Base-by-base conservation (phyloP, 2,888 invertebrate genomes). In the Odontocerum albicorne region DNA sequence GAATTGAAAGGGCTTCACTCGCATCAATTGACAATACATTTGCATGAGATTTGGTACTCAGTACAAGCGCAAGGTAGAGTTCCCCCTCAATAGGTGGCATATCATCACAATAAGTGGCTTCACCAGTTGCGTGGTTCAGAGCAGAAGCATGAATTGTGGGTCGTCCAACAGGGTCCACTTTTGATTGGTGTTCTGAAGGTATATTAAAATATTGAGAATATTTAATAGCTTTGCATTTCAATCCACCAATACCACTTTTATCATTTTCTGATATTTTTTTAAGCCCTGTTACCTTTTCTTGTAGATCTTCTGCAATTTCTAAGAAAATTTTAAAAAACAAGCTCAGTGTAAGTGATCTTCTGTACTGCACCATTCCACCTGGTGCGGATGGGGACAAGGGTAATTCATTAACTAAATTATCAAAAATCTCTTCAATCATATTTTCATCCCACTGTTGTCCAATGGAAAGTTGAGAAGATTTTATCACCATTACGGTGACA, bases 71-170 rank as follows among this genome's bases (percentile, higher is more conserved):
- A 64, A 94, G 72, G 65, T 90, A 92, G 2, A 95, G 72, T 69
- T 96, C 96, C 43, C 86, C 84, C 65, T 84, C 82, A 60, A 81
- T 81, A 43, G 70, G 74, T 0, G 93, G 92, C 64, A 94, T 87
- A 67, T 97, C 97, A 67, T 95, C 95, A 62, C 89, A 87, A 68
- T 96, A 97, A 44, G 90, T 76, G 0, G 96, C 96, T 77, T 96
- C 96, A 1, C 96, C 92, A 1, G 93, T 88, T 1, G 89, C 88
- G 73, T 97, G 96, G 67, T 95, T 93, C 38, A 82, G 81, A 0
- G 91, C 95, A 6, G 95, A 89, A 42, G 81, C 71, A 67, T 96
- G 96, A 1, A 87, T 80, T 42, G 91, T 72, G 0, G 95, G 91
- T 54, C 88, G 79, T 0, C 95, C 93, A 13, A 96, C 84, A 16